Evolutionary conservation across 2,888 invertebrate genomes (phyloP), one percentile per base, ranked within the genome.

Genomic region (Cerastoderma edule): DNA sequence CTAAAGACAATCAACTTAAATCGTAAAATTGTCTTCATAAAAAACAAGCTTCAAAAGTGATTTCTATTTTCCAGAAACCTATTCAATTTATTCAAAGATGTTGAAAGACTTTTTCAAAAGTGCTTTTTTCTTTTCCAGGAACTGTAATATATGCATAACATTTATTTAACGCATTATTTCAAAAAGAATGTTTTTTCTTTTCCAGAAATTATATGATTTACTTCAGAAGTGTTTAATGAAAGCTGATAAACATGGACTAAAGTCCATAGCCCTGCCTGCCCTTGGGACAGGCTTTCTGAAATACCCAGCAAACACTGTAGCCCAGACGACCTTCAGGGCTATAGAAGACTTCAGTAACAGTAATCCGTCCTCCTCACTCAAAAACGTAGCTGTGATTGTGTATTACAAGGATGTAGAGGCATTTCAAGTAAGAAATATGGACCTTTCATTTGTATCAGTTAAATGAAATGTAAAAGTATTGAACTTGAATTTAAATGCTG

Each of bases 261-360:
- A 56, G 22, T 86, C 88, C 0, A 78, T 91, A n/a, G 84, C 89
- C 10, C 78, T 90, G 35, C 89, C 90, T 28, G 88, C 89, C 24
- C 76, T 91, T 22, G 91, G 90, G 2, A 88, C 90, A 5, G 85
- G 85, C 8, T 80, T 85, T 30, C 78, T 89, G 19, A 69, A 77
- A 13, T 90, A 85, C 73, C 88, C 90, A 4, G 53, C 63, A 3
- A 82, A 84, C 44, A 48, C 83, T 13, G 87, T 74, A 44, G 76
- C 78, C 35, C 30, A 56, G 30, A 64, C 56, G 3, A 82, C 75
- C 1, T 48, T 78, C 5, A 22, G 74, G 50, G 48, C 69, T 67
- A 10, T 82, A 22, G 67, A 78, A 44, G 57, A 68, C 19, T 78
- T 74, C 64, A 76, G 75, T 44, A 66, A 78, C 32, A 66, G 57